phyloP scores from a whole-genome alignment of 2,888 invertebrate species.

The Blastobasis adustella region DNA sequence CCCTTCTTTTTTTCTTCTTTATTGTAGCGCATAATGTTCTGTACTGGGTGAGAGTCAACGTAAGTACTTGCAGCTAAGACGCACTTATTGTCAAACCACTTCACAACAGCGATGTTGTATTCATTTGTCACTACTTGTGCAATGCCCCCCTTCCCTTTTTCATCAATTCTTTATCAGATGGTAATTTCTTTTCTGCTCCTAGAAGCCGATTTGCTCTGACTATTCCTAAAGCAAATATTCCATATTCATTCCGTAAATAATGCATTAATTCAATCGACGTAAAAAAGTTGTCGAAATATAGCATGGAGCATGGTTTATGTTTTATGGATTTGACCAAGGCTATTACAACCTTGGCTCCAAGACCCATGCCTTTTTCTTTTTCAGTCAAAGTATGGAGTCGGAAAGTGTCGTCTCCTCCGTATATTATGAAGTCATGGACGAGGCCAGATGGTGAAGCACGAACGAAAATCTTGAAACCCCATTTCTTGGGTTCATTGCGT shows the following conservation, averaged over 20 bases:
- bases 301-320: constrained; percentile 4
- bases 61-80: constrained; percentile 26
- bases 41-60: constrained; percentile 21
- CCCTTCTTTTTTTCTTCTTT: constrained; percentile 21
- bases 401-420: constrained; percentile 30
- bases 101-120: constrained; percentile 17
- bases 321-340: constrained; percentile 17
- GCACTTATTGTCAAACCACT: too few species aligned
- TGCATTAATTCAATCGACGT: constrained; percentile 17
- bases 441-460: constrained; percentile 32
- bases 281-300: constrained; percentile 3
- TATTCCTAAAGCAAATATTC: too few species aligned
- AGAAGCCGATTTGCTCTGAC: constrained; percentile 19
- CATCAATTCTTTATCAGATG: constrained; percentile 17
- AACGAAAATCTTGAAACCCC: constrained; percentile 36
- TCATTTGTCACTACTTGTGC: constrained; percentile 16
- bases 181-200: constrained; percentile 17
- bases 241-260: constrained; percentile 17
- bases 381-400: constrained; percentile 18
- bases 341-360: constrained; percentile 28
- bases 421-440: constrained; percentile 33
- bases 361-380: constrained; percentile 19
- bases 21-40: constrained; percentile 23
- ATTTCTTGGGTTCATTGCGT: constrained; percentile 31
- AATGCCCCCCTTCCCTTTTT: constrained; percentile 18